Evolutionary conservation across 2,888 invertebrate genomes (phyloP).

Genomic region (Boloria euphrosyne): DNA sequence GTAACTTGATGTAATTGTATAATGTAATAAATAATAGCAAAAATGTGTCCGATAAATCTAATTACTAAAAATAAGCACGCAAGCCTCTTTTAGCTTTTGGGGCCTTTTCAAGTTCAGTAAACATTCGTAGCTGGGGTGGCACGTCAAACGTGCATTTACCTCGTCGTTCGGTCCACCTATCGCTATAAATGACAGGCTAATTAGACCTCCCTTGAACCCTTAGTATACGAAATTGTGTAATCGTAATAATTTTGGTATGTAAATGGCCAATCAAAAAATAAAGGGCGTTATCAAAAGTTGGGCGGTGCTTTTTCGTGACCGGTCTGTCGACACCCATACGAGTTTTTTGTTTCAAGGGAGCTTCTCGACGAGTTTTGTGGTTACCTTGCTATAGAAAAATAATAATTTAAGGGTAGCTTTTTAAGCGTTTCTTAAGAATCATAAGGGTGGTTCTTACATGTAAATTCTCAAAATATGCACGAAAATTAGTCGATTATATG

Average conservation of each 20-base stretch:
- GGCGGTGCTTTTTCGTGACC: slow-evolving; percentile 67
- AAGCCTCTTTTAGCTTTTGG: slow-evolving; percentile 70
- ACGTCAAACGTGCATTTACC: slow-evolving; percentile 66
- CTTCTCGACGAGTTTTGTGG: slow-evolving; percentile 40
- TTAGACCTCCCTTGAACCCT: slow-evolving; percentile 13
- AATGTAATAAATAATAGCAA: slow-evolving; percentile 44
- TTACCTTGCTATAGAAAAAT: not conserved
- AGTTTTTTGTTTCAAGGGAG: slow-evolving; percentile 61
- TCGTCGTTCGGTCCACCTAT: slow-evolving; percentile 58
- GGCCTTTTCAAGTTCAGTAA: slow-evolving; percentile 58
- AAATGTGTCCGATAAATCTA: slow-evolving; percentile 72
- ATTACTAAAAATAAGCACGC: slow-evolving; percentile 74
- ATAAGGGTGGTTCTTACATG: not conserved
- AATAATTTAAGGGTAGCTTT: not conserved
- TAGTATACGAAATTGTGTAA: slow-evolving; percentile 11
- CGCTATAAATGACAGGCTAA: slow-evolving; percentile 9
- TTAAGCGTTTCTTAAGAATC: not conserved
- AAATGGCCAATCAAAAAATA: slow-evolving; percentile 58
- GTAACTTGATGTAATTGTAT: not conserved
- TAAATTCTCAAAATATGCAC: not conserved
- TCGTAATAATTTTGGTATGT: slow-evolving; percentile 51
- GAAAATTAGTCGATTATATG: no score
- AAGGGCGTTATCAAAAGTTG: slow-evolving; percentile 29
- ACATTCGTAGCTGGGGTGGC: slow-evolving; percentile 65
- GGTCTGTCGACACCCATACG: slow-evolving; percentile 64